phyloP scores from a whole-genome alignment of 2,113 vertebrate species.

The Rhinichthys klamathensis region DNA sequence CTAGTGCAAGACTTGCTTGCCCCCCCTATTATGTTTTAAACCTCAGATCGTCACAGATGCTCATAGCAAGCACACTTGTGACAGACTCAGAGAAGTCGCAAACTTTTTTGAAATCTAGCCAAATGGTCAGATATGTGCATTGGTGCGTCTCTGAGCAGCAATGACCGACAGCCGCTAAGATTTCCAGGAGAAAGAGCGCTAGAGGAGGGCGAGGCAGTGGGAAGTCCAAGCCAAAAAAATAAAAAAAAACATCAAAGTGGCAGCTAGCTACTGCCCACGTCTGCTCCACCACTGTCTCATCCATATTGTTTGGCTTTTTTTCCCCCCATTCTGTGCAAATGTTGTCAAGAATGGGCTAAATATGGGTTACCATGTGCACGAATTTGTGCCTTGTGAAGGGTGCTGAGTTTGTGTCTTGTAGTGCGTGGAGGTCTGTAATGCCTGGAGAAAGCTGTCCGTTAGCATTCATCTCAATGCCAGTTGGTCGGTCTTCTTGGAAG shows the following conservation, averaged over 20 bases:
- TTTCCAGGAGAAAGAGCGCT: neutral
- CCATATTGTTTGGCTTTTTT: neutral
- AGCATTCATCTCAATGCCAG: constrained; percentile 26
- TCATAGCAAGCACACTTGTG: neutral
- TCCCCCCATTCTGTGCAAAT: neutral
- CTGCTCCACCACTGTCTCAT: neutral
- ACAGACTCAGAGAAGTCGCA: neutral
- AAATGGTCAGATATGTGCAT: neutral
- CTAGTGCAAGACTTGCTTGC: neutral
- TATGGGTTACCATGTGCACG: neutral
- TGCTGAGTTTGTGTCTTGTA: constrained; percentile 13
- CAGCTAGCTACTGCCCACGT: constrained; percentile 7
- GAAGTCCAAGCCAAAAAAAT: neutral
- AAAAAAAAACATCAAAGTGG: neutral
- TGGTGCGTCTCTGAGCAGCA: neutral
- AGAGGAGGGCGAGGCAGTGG: neutral
- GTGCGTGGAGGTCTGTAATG: constrained; percentile 8
- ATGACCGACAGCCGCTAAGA: neutral
- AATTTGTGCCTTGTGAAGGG: constrained; percentile 4
- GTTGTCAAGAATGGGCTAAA: neutral
- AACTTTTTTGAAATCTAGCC: neutral
- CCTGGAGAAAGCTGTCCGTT: constrained; percentile 28
- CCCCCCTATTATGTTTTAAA: neutral
- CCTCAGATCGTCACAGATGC: neutral
- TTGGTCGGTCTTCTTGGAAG: constrained; percentile 3